These are phyloP conservation scores for Nasonovia ribisnigri DNA, from an alignment of 2,888 invertebrate species.

Conservation along the genomic window DNA sequence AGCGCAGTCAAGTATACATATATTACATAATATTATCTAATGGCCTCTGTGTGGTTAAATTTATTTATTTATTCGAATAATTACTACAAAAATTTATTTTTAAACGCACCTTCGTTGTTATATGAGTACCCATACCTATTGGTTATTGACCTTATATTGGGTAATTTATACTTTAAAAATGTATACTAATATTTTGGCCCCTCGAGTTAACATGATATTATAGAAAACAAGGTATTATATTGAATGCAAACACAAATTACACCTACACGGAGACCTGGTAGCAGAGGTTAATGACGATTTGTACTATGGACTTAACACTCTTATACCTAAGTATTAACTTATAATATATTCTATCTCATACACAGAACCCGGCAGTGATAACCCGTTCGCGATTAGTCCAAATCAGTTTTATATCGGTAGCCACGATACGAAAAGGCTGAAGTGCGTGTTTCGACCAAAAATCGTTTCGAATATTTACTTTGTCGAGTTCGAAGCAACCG, in stretches of 20 bases:
- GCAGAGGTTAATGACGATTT: not conserved
- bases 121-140: no score
- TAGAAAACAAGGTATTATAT: not conserved
- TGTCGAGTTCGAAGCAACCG: slow-evolving; percentile 30
- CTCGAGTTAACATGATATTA: not conserved
- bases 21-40: not conserved
- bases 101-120: not conserved
- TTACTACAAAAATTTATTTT: no score
- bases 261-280: not conserved
- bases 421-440: not conserved
- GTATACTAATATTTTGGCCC: not conserved
- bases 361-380: not conserved
- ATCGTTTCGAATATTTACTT: slow-evolving; percentile 33
- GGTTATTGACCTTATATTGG: no score
- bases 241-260: not conserved
- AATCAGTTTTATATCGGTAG: not conserved
- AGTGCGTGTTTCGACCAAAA: slow-evolving; percentile 51
- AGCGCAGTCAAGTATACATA: not conserved
- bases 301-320: not conserved
- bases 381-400: slow-evolving; percentile 29
- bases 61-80: not conserved
- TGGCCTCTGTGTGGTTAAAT: not conserved
- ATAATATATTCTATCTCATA: not conserved
- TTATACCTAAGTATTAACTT: not conserved
- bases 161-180: not conserved